These are phyloP conservation scores for Agonum fuliginosum DNA, from an alignment of 2,888 invertebrate genomes.

Conservation along the genomic window DNA sequence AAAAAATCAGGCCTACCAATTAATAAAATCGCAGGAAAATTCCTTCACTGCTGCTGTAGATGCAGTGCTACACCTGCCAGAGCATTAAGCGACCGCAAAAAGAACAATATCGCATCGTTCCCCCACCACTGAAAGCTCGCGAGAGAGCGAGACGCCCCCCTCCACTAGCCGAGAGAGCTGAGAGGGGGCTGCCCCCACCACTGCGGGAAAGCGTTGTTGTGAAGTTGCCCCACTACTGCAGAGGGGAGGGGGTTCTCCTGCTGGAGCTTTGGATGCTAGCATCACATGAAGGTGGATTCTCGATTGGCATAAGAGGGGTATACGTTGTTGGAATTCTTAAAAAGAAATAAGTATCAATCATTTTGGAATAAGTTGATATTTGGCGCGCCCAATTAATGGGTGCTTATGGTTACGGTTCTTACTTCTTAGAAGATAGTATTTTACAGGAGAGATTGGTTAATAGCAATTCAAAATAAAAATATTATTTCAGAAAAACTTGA, in stretches of 20 bases:
- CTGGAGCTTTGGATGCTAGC: constrained; percentile 20
- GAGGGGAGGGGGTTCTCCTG: constrained; percentile 7
- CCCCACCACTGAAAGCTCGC: constrained; percentile 32
- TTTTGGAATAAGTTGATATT: too few species aligned
- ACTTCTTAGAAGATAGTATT: too few species aligned
- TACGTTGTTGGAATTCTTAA: too few species aligned
- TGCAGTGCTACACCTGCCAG: constrained; percentile 53
- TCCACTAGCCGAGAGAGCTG: constrained; percentile 3
- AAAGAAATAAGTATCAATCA: too few species aligned
- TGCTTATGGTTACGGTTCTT: too few species aligned
- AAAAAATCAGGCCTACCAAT: constrained; percentile 37
- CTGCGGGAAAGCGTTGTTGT: not conserved
- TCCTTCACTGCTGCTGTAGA: constrained; percentile 12
- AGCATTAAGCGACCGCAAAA: constrained; percentile 58
- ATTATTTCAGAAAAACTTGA: too few species aligned
- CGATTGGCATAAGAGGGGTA: not conserved
- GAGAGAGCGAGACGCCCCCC: constrained; percentile 5
- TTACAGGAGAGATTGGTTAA: too few species aligned
- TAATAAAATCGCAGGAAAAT: constrained; percentile 48
- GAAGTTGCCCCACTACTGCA: not conserved
- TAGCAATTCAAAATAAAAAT: too few species aligned
- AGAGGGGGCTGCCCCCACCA: constrained; percentile 16
- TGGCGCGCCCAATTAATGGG: too few species aligned
- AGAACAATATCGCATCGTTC: constrained; percentile 58
- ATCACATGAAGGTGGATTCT: not conserved